Evolutionary conservation across 1,140 invertebrate species (phyloP).

Genomic region (Adelges cooleyi): DNA sequence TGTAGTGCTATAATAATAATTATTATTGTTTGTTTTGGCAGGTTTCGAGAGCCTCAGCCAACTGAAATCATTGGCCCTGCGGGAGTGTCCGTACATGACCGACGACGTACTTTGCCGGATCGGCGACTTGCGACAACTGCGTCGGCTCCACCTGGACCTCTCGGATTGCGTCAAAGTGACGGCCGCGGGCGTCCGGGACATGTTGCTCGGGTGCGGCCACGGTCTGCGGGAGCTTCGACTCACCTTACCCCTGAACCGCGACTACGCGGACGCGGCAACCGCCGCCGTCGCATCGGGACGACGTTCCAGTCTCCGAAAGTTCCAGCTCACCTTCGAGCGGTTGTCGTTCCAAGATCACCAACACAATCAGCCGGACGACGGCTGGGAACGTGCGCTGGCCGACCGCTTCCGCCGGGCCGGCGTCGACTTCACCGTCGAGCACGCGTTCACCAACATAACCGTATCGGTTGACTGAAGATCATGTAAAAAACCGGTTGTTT

Average conservation of each 20-base stretch:
- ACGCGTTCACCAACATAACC: not conserved
- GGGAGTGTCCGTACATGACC: constrained; percentile 6
- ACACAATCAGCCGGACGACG: not conserved
- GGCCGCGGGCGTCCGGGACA: not conserved
- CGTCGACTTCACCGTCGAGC: not conserved
- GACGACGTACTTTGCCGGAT: not conserved
- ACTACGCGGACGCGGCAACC: not conserved
- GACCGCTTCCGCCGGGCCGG: not conserved
- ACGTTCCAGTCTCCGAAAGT: not conserved
- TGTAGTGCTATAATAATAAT: not conserved
- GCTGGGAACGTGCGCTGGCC: not conserved
- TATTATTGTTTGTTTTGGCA: not conserved
- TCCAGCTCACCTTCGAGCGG: constrained; percentile 5
- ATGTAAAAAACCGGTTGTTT: no score
- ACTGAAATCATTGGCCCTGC: not conserved
- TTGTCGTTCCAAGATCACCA: constrained; percentile 11
- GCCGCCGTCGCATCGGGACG: not conserved
- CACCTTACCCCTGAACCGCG: not conserved
- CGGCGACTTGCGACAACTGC: not conserved
- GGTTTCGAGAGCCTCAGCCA: not conserved
- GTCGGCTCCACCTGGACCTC: not conserved
- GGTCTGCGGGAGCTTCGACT: not conserved
- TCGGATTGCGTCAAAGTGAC: constrained; percentile 8
- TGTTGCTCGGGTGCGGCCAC: not conserved
- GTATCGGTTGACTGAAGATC: not conserved